Evolutionary conservation across 2,797 vertebrate genomes (phyloP), one percentile per base, ranked within the genome.

Genomic region (Typhlichthys subterraneus): DNA sequence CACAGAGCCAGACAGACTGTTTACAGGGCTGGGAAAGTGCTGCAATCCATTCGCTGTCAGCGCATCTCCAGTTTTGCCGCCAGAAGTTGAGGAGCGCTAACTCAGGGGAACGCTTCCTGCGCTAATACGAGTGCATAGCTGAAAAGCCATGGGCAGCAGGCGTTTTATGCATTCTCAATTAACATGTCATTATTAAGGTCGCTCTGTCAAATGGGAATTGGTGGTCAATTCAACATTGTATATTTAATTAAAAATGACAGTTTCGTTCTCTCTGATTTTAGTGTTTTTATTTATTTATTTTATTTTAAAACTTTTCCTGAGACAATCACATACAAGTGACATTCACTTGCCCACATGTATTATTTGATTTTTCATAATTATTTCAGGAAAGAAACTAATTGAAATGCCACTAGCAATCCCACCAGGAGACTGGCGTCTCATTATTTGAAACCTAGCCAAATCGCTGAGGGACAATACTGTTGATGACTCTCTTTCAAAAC

Each of bases 21-120:
- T 90, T 92, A 89, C 82, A 85, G 64, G 64, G 75, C 74, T 69
- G 69, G 82, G 81, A 88, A 66, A 90, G 58, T 54, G 69, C 78
- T 53, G 57, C 70, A 79, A 85, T 91, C 76, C 72, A 83, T 91
- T 90, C 86, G 74, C 79, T 89, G 77, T 88, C 83, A 85, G 29
- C 62, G 63, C 73, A 75, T 89, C 82, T 85, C 33, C 52, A 11
- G 73, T 38, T 58, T 76, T 76, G 56, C 42, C 64, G 81, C 49
- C 73, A 77, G 72, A 64, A 75, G 69, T 54, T 72, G 85, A 74
- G 74, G 53, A 57, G 72, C n/a, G 61, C 5, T 72, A 62, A 73
- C 80, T 89, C 69, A 61, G 73, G 73, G 82, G 60, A 67, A 60
- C 2, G 54, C 59, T 63, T 53, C 9, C 33, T 6, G 1, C 6